These are phyloP conservation scores for Scrobipalpa costella DNA, from an alignment of 2,888 invertebrate species.

Conservation along the genomic window DNA sequence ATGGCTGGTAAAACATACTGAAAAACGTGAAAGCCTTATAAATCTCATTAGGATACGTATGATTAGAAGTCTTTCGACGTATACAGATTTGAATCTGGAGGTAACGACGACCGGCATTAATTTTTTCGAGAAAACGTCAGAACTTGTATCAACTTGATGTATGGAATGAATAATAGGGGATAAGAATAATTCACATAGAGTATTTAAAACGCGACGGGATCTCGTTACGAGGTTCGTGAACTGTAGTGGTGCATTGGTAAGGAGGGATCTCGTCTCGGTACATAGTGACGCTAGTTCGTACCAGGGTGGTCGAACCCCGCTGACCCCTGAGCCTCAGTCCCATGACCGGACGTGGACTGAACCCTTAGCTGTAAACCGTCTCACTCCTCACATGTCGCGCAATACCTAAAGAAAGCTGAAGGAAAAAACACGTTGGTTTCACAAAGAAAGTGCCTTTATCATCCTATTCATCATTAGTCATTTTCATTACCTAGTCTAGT, in stretches of 20 bases:
- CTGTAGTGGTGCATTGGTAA: slow-evolving; percentile 1
- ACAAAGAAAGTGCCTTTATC: too few relatives aligned
- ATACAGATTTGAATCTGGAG: neutral
- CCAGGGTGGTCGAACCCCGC: slow-evolving; percentile 17
- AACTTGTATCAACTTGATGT: neutral
- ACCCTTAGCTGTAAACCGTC: neutral
- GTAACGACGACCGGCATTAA: neutral
- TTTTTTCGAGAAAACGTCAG: slow-evolving; percentile 9
- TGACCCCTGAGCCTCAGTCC: slow-evolving; percentile 4
- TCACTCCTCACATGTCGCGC: neutral
- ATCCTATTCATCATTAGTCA: too few relatives aligned
- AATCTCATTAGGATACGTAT: slow-evolving; percentile 15
- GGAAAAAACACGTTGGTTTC: neutral
- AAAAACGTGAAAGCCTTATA: slow-evolving; percentile 8
- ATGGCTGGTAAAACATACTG: slow-evolving; percentile 13
- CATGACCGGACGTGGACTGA: slow-evolving; percentile 8
- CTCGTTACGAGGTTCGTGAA: slow-evolving; percentile 20
- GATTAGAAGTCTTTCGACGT: neutral
- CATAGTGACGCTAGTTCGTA: slow-evolving; percentile 8
- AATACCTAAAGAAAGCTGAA: too few relatives aligned
- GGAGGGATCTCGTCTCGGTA: slow-evolving; percentile 19
- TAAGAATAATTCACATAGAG: neutral
- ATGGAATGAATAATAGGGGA: slow-evolving; percentile 8
- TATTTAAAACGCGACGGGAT: slow-evolving; percentile 21
- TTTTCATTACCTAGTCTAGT: too few relatives aligned